A percentile compares a stretch with the other conserved stretches of the same genome.
These are phyloP conservation scores for Hippocampus zosterae DNA, from an alignment of 2,113 vertebrate species.

Conservation along the genomic window DNA sequence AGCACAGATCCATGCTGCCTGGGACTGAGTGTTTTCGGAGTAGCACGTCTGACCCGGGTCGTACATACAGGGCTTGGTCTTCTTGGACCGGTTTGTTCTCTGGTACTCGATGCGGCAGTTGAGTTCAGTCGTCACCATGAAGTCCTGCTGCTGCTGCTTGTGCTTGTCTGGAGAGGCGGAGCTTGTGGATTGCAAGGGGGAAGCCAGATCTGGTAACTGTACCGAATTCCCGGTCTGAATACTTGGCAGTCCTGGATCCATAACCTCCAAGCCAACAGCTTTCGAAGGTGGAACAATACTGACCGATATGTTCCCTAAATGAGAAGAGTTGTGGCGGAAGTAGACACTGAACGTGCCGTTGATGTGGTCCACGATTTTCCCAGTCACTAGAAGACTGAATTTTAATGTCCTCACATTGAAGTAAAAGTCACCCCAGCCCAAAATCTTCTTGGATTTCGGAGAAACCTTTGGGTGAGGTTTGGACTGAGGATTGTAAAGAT, in stretches of 20 bases:
- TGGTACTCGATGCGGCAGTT: slow-evolving; percentile 75
- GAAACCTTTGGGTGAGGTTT: slow-evolving; percentile 55
- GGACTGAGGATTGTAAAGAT: slow-evolving; percentile 50
- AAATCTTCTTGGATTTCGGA: slow-evolving; percentile 72
- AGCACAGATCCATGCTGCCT: slow-evolving; percentile 75
- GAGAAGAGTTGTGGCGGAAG: slow-evolving; percentile 76
- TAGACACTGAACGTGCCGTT: slow-evolving; percentile 76
- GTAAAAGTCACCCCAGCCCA: slow-evolving; percentile 76
- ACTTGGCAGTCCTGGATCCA: slow-evolving; percentile 9
- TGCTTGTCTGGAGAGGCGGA: slow-evolving; percentile 25
- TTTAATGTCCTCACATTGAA: slow-evolving; percentile 74
- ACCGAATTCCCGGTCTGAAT: slow-evolving; percentile 31
- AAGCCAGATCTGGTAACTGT: slow-evolving; percentile 34
- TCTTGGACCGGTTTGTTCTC: slow-evolving; percentile 74
- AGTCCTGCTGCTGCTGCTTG: slow-evolving; percentile 50
- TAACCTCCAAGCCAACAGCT: slow-evolving; percentile 64
- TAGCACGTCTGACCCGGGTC: slow-evolving; percentile 71
- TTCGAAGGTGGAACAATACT: slow-evolving; percentile 75
- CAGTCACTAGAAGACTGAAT: slow-evolving; percentile 74
- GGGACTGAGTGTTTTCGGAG: slow-evolving; percentile 74
- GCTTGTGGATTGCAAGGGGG: slow-evolving; percentile 47
- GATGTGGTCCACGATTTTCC: slow-evolving; percentile 76
- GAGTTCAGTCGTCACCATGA: slow-evolving; percentile 58
- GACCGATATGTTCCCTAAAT: slow-evolving; percentile 72
- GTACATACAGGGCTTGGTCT: slow-evolving; percentile 72